Evolutionary conservation across 2,888 invertebrate genomes (phyloP), one percentile per base, ranked within the genome.

Genomic region (Coelopa pilipes): DNA sequence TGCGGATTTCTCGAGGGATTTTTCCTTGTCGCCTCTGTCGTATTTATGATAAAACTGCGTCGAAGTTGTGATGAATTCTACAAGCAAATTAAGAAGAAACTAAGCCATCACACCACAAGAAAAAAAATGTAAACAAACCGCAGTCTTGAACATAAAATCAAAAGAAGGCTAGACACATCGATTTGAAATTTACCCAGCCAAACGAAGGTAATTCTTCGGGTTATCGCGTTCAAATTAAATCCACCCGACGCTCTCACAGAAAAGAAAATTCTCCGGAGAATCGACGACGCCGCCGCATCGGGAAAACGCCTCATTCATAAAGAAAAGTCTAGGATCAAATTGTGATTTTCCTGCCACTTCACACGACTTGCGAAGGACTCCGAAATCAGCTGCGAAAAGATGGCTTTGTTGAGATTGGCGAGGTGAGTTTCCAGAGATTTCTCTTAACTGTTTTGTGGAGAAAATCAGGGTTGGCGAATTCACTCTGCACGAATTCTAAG

Each of bases 341-440:
- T 7, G 34, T 34, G 34, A 2, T 34, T 34, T 34, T 34, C 34
- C 34, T 34, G 34, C 7, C 34, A 4, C 34, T 34, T 34, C 34
- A 4, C 4, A 4, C 34, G 34, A 34, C 34, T 34, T 34, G 2
- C 7, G 34, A 7, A 4, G 34, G 34, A 34, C 34, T 34, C n/a
- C 34, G 34, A 34, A 34, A 34, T 34, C 34, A 34, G 34, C 34
- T 34, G 34, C 57, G 34, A 11, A 19, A 1, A 79, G 66, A 84
- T 84, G 84, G 84, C 85, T 74, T 79, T 84, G 77, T 81, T 83
- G 79, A 85, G 80, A 83, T 81, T 84, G 78, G 84, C 85, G 78
- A 85, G 85, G 84, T 84, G 74, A 84, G 85, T 82, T 65, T 72
- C 21, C 50, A 15, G 69, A 17, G 15, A 19, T 55, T 47, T 49